Conservation (phyloP, 2,797 vertebrate genomes). For the Megalops cyprinoides region DNA sequence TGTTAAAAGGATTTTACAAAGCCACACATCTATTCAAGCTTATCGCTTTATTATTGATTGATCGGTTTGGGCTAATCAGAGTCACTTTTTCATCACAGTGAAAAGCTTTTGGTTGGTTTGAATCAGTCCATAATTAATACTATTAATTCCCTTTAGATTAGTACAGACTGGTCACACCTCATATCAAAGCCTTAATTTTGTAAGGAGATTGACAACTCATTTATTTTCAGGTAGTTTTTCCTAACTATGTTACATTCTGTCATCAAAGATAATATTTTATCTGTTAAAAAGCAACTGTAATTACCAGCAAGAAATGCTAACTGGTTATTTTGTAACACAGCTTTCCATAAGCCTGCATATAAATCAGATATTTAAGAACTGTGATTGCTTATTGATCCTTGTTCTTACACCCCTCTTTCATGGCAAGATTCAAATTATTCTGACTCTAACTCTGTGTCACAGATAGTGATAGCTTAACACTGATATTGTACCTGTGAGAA, state of each 20-base stretch:
- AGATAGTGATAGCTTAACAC: neutral
- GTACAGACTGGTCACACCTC: neutral
- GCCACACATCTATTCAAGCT: neutral
- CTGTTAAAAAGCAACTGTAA: neutral
- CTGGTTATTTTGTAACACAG: neutral
- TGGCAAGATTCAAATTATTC: too few relatives aligned
- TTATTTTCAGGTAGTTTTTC: constrained; percentile 4
- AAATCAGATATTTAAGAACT: neutral
- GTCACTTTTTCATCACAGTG: neutral
- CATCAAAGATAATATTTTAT: constrained; percentile 10
- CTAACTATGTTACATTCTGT: neutral
- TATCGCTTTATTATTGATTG: constrained; percentile 17
- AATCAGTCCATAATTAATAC: constrained; percentile 38
- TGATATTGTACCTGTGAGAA: neutral
- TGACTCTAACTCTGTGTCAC: neutral
- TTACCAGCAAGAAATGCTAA: neutral
- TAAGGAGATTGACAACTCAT: neutral
- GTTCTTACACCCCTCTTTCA: neutral
- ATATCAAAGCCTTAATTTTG: constrained; percentile 18
- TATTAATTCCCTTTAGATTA: constrained; percentile 32
- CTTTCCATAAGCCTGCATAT: neutral
- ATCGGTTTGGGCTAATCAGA: constrained; percentile 18
- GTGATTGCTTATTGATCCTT: neutral
- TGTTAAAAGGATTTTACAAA: neutral
- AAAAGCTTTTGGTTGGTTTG: constrained; percentile 36